These are phyloP conservation scores for Picus viridis DNA, from an alignment of 2,797 vertebrate genomes.

Conservation along the genomic window DNA sequence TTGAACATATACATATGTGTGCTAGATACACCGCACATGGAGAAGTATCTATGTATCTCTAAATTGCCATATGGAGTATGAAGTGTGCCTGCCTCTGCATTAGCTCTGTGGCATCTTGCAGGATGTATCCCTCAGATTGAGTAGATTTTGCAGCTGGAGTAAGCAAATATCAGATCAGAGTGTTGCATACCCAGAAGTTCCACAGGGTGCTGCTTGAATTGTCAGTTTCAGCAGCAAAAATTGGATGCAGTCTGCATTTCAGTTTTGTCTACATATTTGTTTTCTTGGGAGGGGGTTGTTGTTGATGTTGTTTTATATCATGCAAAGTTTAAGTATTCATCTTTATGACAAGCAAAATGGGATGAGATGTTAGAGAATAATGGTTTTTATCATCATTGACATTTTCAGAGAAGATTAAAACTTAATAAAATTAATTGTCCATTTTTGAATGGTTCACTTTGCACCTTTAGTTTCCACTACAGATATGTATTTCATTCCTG, in stretches of 20 bases:
- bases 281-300: not conserved
- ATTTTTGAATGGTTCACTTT: slow-evolving; percentile 68
- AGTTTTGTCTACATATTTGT: not conserved
- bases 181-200: rapidly evolving
- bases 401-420: slow-evolving; percentile 76
- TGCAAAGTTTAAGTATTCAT: slow-evolving; percentile 66
- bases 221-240: not conserved
- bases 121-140: not conserved
- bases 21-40: rapidly evolving
- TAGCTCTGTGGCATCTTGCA: not conserved
- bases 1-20: rapidly evolving
- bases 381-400: slow-evolving; percentile 77
- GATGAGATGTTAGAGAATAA: slow-evolving; percentile 68
- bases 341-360: slow-evolving; percentile 56
- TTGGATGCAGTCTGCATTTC: not conserved
- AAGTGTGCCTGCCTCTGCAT: rapidly evolving
- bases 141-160: rapidly evolving
- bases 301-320: not conserved
- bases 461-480: slow-evolving; percentile 48
- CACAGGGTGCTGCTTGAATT: rapidly evolving
- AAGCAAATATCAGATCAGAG: not conserved
- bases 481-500: not conserved
- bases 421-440: slow-evolving; percentile 79
- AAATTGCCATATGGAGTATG: rapidly evolving
- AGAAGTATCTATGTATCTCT: rapidly evolving